Evolutionary conservation across 2,113 vertebrate genomes (phyloP).

Genomic region (Sorex fumeus): DNA sequence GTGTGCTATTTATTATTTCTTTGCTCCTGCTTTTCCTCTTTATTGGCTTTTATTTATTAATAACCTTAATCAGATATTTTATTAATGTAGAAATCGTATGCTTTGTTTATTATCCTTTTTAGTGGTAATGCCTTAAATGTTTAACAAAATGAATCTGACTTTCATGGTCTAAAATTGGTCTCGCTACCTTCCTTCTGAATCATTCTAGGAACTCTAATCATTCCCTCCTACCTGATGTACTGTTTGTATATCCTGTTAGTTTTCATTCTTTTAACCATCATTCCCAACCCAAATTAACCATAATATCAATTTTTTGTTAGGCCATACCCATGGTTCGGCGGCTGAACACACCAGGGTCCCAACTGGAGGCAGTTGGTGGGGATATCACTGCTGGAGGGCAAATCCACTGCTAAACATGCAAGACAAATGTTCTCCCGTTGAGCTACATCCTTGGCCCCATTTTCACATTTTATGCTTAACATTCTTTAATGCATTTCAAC

Average conservation of each 20-base stretch:
- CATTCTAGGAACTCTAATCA: background rate
- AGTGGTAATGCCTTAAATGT: background rate
- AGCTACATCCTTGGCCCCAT: no score
- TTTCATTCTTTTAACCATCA: background rate
- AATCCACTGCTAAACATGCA: no score
- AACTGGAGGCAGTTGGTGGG: no score
- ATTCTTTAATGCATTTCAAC: background rate
- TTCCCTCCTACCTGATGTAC: background rate
- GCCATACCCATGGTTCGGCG: no score
- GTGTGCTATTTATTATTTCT: background rate
- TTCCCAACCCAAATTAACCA: background rate
- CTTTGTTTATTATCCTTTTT: slow-evolving; percentile 19
- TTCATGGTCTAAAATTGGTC: background rate
- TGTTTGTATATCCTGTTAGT: slow-evolving; percentile 8
- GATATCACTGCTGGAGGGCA: no score
- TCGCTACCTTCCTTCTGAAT: background rate
- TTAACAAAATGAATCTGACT: background rate
- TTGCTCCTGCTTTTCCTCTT: background rate
- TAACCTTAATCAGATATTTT: background rate
- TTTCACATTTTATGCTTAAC: background rate
- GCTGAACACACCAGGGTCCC: no score
- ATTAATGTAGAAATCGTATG: background rate
- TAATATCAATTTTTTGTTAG: background rate
- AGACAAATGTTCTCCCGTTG: no score
- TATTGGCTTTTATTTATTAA: slow-evolving; percentile 5